Evolutionary conservation across 2,888 invertebrate genomes (phyloP), one percentile per base, ranked within the genome.

Genomic region (Rhyacophila evoluta): DNA sequence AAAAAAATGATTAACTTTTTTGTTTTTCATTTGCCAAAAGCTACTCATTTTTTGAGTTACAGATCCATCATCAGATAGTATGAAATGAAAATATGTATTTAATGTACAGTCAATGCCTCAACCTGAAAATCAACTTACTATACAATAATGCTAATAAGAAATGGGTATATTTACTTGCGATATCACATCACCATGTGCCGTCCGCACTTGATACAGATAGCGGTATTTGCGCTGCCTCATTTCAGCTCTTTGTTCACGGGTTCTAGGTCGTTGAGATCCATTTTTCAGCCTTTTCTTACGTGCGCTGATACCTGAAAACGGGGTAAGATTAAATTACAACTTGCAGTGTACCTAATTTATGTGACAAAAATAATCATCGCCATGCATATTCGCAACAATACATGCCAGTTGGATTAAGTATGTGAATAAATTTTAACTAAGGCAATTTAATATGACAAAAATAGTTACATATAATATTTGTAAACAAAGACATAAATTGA

Each of bases 161-260:
- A 19, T 55, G 19, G 15, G 55, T 10, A 55, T 55, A 72, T 67
- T 29, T 85, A 94, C 96, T 93, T 96, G 96, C 83, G 95, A 95
- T 83, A 97, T 95, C 82, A 97, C 95, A 87, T 97, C 97, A 11
- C 97, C 97, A 84, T 96, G 95, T 29, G 95, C 95, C 6, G 96
- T 95, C 83, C 97, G 92, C 78, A 96, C 95, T 89, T 97, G 96
- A 89, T 97, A 97, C 82, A 97, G 88, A 85, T 97, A 96, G 83
- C 96, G 90, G 86, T 96, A 97, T 86, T 95, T 95, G 85, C 94
- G 93, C 86, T 96, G 95, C 76, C 94, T 91, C 87, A 95, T 92
- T 86, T 95, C 94, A 81, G 95, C 95, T 75, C 94, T 90, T 79
- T 94, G 94, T 84, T 95, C 94, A 78, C 94, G 91, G 0, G 94